Evolutionary conservation across 2,888 invertebrate species (phyloP), one percentile per base, ranked within the genome.

Genomic region (Bursaphelenchus okinawaensis): DNA sequence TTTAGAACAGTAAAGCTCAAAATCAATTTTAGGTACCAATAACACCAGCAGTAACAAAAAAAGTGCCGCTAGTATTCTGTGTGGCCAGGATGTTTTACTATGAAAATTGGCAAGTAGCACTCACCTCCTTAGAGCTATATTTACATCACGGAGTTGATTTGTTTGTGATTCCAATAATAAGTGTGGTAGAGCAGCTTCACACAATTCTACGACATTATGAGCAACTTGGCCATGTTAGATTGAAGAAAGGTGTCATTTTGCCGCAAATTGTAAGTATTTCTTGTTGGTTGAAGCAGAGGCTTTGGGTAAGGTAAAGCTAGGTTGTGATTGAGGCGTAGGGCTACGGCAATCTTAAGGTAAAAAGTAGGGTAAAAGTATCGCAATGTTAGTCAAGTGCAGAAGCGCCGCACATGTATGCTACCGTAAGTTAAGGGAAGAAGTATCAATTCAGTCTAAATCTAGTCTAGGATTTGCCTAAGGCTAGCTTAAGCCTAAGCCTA

Each of bases 41-140:
- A 22, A 23, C 20, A 7, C 29, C 56, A 4, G 6, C 23, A 24
- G 19, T 56, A 9, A 56, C 8, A 4, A 28, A 56, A 19, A 56
- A 28, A 19, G 4, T 27, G 1, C 24, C 20, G 3, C 4, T 64
- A 26, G 64, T 64, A 19, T 58, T 64, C 19, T 64, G 64, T n/a
- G 50, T 63, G n/a, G 62, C 52, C 12, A 51, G 64, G 20, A 22
- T 64, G 63, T 64, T 64, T 54, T n/a, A 23, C 22, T 63, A 52
- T 54, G 64, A 64, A 23, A 64, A 64, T 22, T 64, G 64, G 64
- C 52, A 54, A 26, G 26, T 64, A n/a, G 50, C 62, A 7, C 52
- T 64, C 23, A 63, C 64, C 7, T 31, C 62, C 52, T 23, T 64
- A 4, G 64, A 64, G 24, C 22, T 64, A 28, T 64, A 64, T 40